phyloP scores from a whole-genome alignment of 2,888 invertebrate genomes.

The Stenolophus ochropezus region DNA sequence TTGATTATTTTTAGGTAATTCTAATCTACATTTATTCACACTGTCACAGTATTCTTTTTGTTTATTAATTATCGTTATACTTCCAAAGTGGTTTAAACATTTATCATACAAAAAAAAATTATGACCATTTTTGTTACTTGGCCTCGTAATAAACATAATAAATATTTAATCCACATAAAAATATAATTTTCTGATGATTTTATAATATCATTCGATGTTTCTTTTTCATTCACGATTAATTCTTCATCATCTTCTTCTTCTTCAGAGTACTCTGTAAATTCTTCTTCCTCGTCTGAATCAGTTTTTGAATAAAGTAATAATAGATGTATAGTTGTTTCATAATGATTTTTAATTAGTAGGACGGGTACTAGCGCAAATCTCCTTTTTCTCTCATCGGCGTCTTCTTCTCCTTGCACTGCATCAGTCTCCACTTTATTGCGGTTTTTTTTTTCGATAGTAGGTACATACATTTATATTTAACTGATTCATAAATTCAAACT shows the following conservation, averaged over 20 bases:
- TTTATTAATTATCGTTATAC: constrained; percentile 14
- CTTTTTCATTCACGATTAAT: no score
- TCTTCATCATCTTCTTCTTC: background rate
- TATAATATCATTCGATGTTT: no score
- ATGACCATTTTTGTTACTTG: constrained; percentile 18
- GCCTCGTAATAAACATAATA: constrained; percentile 43
- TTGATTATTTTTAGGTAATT: constrained; percentile 23
- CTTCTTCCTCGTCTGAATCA: background rate
- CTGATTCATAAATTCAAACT: constrained; percentile 62
- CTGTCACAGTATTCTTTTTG: constrained; percentile 48
- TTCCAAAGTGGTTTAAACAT: constrained; percentile 59
- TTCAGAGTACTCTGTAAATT: background rate
- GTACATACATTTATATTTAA: constrained; percentile 64
- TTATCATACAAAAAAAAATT: constrained; percentile 52
- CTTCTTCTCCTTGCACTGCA: no score
- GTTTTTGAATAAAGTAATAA: background rate
- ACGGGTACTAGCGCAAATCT: constrained; percentile 42
- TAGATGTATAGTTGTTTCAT: constrained; percentile 7
- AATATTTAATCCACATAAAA: constrained; percentile 58
- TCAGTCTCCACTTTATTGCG: no score
- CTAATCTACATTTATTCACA: constrained; percentile 40
- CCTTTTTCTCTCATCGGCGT: background rate
- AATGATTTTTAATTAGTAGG: constrained; percentile 39
- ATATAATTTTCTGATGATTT: constrained; percentile 21
- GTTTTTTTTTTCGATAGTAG: no score